Evolutionary conservation across 2,888 invertebrate species (phyloP).

Genomic region (Ichneumon xanthorius): DNA sequence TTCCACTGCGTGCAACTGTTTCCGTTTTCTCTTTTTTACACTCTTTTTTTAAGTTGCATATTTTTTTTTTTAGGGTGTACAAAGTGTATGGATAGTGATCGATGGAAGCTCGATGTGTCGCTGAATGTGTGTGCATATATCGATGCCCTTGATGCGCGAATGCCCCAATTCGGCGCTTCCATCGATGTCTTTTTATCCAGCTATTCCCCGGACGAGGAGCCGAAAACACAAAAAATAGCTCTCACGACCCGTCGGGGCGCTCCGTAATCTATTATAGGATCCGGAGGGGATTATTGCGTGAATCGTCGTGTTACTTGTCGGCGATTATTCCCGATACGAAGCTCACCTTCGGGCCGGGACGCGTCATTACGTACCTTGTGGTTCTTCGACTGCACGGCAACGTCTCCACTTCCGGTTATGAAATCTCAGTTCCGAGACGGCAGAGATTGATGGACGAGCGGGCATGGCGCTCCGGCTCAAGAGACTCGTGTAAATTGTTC

Average conservation of each 20-base stretch:
- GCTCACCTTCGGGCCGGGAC: constrained; percentile 5
- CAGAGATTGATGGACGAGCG: constrained; percentile 8
- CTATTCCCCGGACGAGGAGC: constrained; percentile 17
- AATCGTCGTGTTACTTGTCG: constrained; percentile 37
- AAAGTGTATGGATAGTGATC: neutral
- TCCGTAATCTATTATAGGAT: constrained; percentile 35
- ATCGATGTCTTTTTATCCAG: constrained; percentile 32
- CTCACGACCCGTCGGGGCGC: constrained; percentile 37
- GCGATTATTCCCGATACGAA: constrained; percentile 26
- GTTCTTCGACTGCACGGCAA: constrained; percentile 43
- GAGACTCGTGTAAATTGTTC: neutral
- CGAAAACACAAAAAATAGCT: constrained; percentile 22
- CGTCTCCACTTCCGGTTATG: constrained; percentile 39
- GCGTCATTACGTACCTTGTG: constrained; percentile 33
- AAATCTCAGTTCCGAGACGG: constrained; percentile 3
- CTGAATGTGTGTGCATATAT: constrained; percentile 15
- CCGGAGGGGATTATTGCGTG: constrained; percentile 42
- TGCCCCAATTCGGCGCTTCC: constrained; percentile 44
- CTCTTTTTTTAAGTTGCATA: constrained; percentile 3
- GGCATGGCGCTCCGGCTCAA: neutral
- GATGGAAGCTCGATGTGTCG: constrained; percentile 29
- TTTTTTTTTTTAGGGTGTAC: neutral
- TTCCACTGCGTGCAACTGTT: constrained; percentile 17
- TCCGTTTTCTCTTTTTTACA: neutral
- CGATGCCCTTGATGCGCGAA: constrained; percentile 30